These are phyloP conservation scores for Canis aureus DNA, from an alignment of 2,113 vertebrate species.

Conservation along the genomic window DNA sequence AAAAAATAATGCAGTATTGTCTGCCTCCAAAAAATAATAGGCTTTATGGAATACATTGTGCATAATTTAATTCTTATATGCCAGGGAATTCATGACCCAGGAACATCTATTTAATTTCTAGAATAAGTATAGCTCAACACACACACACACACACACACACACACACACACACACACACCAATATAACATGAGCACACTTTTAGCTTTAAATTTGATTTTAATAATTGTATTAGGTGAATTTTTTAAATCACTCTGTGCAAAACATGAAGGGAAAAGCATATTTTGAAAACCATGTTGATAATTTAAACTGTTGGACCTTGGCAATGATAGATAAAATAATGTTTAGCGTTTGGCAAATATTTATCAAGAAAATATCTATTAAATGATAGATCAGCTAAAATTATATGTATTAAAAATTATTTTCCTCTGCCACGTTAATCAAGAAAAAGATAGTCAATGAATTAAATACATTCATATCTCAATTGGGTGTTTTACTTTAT, in stretches of 20 bases:
- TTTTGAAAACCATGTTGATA: not conserved
- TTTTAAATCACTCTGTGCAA: constrained; percentile 22
- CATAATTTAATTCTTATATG: not conserved
- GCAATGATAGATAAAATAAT: not conserved
- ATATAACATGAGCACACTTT: not conserved
- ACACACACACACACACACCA: not conserved
- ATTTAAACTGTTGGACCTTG: not conserved
- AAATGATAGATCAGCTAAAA: not conserved
- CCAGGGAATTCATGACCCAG: not conserved
- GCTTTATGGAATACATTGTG: not conserved
- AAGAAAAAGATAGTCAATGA: not conserved
- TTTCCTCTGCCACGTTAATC: not conserved
- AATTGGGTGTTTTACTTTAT: not conserved
- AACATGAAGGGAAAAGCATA: not conserved
- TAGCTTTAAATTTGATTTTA: not conserved
- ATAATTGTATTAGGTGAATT: not conserved
- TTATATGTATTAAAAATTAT: not conserved
- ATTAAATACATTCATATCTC: not conserved
- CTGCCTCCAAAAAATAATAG: constrained; percentile 7
- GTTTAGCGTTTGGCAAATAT: not conserved
- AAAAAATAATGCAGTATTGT: not conserved
- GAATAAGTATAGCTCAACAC: not conserved
- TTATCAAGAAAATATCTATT: not conserved
- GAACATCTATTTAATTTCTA: not conserved
- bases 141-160: not conserved